These are phyloP conservation scores for Ispidina lecontei DNA, from an alignment of 2,797 vertebrate genomes.

Conservation along the genomic window DNA sequence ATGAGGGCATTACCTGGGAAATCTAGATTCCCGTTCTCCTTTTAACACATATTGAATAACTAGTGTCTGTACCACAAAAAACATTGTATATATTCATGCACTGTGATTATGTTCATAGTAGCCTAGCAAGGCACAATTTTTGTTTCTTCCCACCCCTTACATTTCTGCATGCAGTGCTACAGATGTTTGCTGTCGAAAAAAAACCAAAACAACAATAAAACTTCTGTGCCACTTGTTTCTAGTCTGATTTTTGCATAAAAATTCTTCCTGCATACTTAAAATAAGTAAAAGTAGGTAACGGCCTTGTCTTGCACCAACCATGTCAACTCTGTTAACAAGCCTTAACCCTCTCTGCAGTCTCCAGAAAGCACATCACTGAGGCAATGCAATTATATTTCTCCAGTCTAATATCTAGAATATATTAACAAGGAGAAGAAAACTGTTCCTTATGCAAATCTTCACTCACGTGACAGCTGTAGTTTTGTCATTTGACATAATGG, in stretches of 20 bases:
- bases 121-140: conserved; percentile 36
- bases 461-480: neutral
- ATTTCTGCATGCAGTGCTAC: conserved; percentile 23
- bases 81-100: conserved; percentile 19
- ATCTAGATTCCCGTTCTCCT: conserved; percentile 48
- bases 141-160: neutral
- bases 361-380: neutral
- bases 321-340: neutral
- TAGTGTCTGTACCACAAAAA: conserved; percentile 22
- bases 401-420: neutral
- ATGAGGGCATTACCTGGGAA: conserved; percentile 36
- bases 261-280: neutral
- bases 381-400: neutral
- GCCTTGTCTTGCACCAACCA: neutral
- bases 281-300: conserved; percentile 20
- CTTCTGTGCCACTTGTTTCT: neutral
- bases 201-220: no score
- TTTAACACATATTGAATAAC: conserved; percentile 29
- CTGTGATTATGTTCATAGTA: conserved; percentile 13
- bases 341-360: neutral
- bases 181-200: neutral
- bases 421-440: neutral
- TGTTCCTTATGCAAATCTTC: neutral
- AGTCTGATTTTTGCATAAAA: neutral
- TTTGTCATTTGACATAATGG: neutral